A percentile compares a stretch with the other conserved stretches of the same genome.
These are phyloP conservation scores for Aurelia aurita DNA, from an alignment of 30 jellyfish, hydroid and myxozoan genomes.

Conservation along the genomic window DNA sequence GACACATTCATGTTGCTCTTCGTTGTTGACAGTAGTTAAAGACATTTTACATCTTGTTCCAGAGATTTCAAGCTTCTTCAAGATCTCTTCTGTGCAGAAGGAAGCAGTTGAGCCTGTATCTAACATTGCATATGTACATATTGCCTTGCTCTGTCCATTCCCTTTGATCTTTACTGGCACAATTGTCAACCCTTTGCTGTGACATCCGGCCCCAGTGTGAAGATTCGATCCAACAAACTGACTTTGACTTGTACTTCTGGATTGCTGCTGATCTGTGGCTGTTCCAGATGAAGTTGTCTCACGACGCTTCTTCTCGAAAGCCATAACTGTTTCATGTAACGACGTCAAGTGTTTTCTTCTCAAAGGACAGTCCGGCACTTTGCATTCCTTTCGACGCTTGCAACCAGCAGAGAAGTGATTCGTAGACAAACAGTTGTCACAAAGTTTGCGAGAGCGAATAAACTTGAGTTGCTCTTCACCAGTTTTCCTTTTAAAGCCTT, in stretches of 20 bases:
- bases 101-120: slow-evolving; percentile 67
- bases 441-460: slow-evolving; percentile 21
- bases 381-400: slow-evolving; percentile 59
- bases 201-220: slow-evolving; percentile 65
- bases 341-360: slow-evolving; percentile 58
- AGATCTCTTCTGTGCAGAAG: slow-evolving; percentile 45
- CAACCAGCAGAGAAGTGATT: slow-evolving; percentile 50
- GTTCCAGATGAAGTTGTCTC: slow-evolving; percentile 14
- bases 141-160: slow-evolving; percentile 8
- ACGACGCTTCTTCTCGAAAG: slow-evolving; percentile 30
- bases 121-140: slow-evolving; percentile 43
- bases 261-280: slow-evolving; percentile 22
- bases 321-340: slow-evolving; percentile 53
- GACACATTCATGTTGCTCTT: slow-evolving; percentile 43
- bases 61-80: slow-evolving; percentile 46
- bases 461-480: slow-evolving; percentile 14
- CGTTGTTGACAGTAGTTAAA: slow-evolving; percentile 42
- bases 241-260: not conserved
- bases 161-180: slow-evolving; percentile 42
- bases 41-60: slow-evolving; percentile 46
- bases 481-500: not conserved
- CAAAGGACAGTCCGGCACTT: slow-evolving; percentile 24
- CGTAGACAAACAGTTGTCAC: slow-evolving; percentile 38
- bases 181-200: slow-evolving; percentile 32
- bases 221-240: slow-evolving; percentile 47